Conservation (phyloP, 2,113 vertebrate genomes). For the Lamprologus ornatipinnis region DNA sequence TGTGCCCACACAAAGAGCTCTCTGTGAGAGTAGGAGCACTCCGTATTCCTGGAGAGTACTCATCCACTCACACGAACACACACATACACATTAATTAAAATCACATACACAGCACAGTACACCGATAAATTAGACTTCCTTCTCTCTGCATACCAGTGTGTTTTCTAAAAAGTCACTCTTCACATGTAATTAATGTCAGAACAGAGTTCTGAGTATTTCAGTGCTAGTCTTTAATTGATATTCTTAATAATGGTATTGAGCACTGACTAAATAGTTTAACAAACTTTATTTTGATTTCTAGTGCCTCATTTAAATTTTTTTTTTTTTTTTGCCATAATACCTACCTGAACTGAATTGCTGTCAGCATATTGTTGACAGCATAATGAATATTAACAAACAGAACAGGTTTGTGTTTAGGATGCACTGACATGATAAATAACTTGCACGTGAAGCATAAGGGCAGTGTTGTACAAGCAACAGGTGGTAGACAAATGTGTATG, state of each 20-base stretch:
- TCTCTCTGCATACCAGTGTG: neutral
- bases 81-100: neutral
- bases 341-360: neutral
- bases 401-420: neutral
- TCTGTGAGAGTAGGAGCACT: constrained; percentile 52
- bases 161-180: neutral
- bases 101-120: neutral
- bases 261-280: neutral
- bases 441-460: neutral
- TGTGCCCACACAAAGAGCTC: constrained; percentile 56
- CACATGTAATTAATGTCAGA: neutral
- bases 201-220: neutral
- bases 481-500: neutral
- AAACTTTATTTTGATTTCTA: neutral
- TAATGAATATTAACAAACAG: neutral
- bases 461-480: neutral
- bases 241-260: neutral
- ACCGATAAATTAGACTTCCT: neutral
- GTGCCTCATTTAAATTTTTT: fast-evolving
- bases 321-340: neutral
- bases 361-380: neutral
- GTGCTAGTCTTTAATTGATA: neutral
- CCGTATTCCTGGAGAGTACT: constrained; percentile 64
- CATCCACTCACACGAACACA: constrained; percentile 1
- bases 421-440: neutral